phyloP scores from a whole-genome alignment of 2,113 vertebrate genomes.

The Egretta garzetta region DNA sequence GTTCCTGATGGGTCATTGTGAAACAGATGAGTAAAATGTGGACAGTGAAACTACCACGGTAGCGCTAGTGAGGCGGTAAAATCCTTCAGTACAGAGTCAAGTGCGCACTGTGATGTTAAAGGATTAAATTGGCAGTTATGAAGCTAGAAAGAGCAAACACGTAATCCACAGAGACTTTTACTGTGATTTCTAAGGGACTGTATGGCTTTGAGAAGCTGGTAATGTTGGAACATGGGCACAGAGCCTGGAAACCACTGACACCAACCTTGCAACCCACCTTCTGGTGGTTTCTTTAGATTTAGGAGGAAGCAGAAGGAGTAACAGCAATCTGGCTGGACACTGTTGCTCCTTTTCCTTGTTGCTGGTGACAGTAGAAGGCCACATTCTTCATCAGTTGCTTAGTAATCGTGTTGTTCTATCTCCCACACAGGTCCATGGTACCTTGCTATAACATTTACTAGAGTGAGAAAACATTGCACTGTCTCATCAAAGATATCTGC shows the following conservation, averaged over 20 bases:
- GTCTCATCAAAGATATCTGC: background rate
- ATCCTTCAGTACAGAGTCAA: background rate
- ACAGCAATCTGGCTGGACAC: background rate
- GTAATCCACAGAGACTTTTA: background rate
- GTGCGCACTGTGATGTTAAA: rapidly evolving
- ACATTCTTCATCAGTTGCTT: background rate
- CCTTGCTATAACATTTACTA: background rate
- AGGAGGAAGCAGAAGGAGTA: background rate
- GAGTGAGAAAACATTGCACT: background rate
- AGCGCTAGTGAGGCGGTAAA: background rate
- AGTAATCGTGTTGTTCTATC: background rate
- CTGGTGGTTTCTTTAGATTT: background rate
- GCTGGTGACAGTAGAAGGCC: background rate
- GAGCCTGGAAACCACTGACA: background rate
- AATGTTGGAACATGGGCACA: background rate
- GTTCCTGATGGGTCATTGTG: background rate
- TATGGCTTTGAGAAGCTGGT: background rate
- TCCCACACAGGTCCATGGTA: background rate
- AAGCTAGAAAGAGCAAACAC: background rate
- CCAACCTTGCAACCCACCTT: background rate
- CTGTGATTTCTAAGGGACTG: background rate
- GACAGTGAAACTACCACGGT: background rate
- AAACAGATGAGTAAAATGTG: background rate
- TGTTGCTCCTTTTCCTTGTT: background rate
- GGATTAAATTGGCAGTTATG: background rate